A percentile compares a stretch with the other conserved stretches of the same genome.
Conservation (phyloP, 1,140 invertebrate species). For the Lordiphosa collinella region DNA sequence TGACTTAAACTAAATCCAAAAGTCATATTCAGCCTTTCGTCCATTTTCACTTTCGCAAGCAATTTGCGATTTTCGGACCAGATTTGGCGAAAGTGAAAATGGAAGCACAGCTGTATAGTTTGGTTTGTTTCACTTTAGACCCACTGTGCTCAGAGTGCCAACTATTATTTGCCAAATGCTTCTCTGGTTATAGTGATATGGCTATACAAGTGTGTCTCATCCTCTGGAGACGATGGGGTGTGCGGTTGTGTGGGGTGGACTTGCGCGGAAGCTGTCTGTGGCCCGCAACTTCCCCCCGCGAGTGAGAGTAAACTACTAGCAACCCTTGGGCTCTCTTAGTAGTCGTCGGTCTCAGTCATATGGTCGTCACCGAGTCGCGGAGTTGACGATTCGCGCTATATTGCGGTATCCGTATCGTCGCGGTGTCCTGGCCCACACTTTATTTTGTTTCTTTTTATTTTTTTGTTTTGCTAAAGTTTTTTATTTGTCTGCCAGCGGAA, state of each 20-base stretch:
- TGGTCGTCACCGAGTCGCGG: constrained; percentile 44
- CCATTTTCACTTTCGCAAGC: too few relatives aligned
- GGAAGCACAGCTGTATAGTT: too few relatives aligned
- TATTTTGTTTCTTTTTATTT: not conserved
- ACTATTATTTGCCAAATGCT: too few relatives aligned
- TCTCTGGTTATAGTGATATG: not conserved
- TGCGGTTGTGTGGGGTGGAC: constrained; percentile 39
- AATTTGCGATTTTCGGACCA: too few relatives aligned
- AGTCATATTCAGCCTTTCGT: too few relatives aligned
- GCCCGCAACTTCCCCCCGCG: not conserved
- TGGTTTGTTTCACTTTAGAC: too few relatives aligned
- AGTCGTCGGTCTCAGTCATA: constrained; percentile 36
- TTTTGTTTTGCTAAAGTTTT: not conserved
- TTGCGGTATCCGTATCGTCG: constrained; percentile 10
- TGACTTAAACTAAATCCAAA: too few relatives aligned
- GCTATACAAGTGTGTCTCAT: not conserved
- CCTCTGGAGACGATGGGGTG: not conserved
- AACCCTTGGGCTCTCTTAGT: constrained; percentile 9
- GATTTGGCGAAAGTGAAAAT: too few relatives aligned
- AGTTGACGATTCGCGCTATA: constrained; percentile 27
- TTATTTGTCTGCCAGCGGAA: constrained; percentile 13
- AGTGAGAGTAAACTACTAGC: constrained; percentile 5
- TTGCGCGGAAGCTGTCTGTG: constrained; percentile 64
- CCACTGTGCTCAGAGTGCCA: too few relatives aligned
- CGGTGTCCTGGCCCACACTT: constrained; percentile 34